Percentiles rank a stretch among this genome's conserved stretches.
phyloP scores from a whole-genome alignment of 2,113 vertebrate species.

The Amazona guildingii region DNA sequence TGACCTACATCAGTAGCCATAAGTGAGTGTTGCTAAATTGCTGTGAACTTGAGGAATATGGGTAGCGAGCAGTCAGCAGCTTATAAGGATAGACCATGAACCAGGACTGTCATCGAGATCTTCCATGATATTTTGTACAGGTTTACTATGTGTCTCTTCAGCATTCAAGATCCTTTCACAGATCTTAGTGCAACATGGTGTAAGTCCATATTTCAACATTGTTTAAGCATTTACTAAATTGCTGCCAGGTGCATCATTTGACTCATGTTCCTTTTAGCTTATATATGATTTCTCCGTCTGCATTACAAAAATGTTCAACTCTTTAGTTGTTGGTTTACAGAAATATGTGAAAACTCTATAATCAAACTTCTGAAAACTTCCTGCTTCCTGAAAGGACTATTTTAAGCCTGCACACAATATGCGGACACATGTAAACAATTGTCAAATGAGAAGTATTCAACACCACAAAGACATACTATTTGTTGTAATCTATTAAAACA shows the following conservation, averaged over 20 bases:
- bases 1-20: not conserved
- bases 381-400: not conserved
- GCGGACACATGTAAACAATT: not conserved
- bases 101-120: accelerated
- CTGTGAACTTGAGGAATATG: not conserved
- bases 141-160: not conserved
- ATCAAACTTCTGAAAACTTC: not conserved
- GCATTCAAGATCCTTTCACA: not conserved
- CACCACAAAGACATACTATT: not conserved
- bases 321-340: not conserved
- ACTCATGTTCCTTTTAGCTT: not conserved
- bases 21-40: not conserved
- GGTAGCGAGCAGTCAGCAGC: accelerated
- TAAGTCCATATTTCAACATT: not conserved
- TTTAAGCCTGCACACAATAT: not conserved
- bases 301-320: not conserved
- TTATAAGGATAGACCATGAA: not conserved
- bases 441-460: not conserved
- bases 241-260: not conserved
- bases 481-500: not conserved
- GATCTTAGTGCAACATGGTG: not conserved
- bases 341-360: not conserved
- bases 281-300: not conserved
- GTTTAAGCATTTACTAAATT: not conserved
- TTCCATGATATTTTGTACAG: not conserved